Conservation (phyloP, 2,113 vertebrate genomes). For the Hyperoodon ampullatus region DNA sequence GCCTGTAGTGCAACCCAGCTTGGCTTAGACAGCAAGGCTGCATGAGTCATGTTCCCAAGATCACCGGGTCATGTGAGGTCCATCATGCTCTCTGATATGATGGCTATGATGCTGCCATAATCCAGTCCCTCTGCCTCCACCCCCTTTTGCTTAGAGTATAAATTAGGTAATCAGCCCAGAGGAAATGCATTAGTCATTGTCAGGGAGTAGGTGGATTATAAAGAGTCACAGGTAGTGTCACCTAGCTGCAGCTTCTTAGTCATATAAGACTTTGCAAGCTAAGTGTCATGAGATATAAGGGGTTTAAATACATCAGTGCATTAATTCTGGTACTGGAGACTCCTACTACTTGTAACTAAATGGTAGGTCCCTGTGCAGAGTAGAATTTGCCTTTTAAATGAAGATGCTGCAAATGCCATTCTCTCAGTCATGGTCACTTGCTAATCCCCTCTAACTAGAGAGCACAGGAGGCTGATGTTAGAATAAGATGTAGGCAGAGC, state of each 20-base stretch:
- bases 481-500: background rate
- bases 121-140: background rate
- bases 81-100: background rate
- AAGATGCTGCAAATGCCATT: background rate
- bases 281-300: background rate
- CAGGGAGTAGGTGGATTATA: background rate
- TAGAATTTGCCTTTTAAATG: constrained; percentile 12
- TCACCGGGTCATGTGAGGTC: background rate
- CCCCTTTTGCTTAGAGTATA: background rate
- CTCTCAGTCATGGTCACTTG: background rate
- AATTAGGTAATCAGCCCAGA: background rate
- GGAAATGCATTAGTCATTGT: constrained; percentile 54
- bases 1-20: background rate
- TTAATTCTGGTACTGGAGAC: background rate
- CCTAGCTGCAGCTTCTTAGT: background rate
- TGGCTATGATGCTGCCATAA: fast-evolving
- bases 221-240: constrained; percentile 17
- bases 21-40: background rate
- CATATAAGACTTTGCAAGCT: constrained; percentile 5
- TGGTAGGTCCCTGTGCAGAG: background rate
- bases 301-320: background rate
- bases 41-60: background rate
- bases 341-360: constrained; percentile 20
- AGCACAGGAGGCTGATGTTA: background rate
- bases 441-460: background rate